Conservation (phyloP, 2,113 vertebrate genomes). For the Albula glossodonta region DNA sequence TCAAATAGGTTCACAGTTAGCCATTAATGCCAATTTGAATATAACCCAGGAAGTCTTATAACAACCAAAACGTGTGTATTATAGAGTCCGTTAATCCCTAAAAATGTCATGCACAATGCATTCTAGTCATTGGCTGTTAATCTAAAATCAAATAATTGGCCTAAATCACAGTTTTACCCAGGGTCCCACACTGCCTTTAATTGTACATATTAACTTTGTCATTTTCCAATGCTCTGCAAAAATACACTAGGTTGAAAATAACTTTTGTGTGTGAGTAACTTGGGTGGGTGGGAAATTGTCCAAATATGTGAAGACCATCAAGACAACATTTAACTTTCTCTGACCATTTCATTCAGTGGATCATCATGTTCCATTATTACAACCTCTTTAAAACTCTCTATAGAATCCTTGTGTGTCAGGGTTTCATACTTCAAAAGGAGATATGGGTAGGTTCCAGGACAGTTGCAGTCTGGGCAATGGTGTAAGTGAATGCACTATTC, state of each 20-base stretch:
- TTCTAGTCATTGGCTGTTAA: slow-evolving; percentile 26
- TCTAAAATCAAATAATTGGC: slow-evolving; percentile 34
- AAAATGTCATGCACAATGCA: slow-evolving; percentile 30
- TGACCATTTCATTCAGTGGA: neutral
- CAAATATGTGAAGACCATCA: neutral
- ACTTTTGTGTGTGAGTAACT: neutral
- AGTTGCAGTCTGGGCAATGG: neutral
- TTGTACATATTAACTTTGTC: slow-evolving; percentile 58
- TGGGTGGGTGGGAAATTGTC: too few species aligned
- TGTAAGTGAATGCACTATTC: neutral
- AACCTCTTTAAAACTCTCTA: neutral
- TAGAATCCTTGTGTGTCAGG: neutral
- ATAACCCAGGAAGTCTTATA: slow-evolving; percentile 25
- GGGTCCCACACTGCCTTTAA: slow-evolving; percentile 49
- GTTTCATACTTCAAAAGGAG: neutral
- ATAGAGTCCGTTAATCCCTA: slow-evolving; percentile 2
- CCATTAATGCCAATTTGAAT: slow-evolving; percentile 30
- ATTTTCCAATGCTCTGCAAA: slow-evolving; percentile 29
- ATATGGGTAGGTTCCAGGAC: neutral
- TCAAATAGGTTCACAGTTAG: slow-evolving; percentile 20
- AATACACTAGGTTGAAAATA: neutral
- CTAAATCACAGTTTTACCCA: slow-evolving; percentile 45
- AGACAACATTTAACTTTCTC: neutral
- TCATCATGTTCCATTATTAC: neutral
- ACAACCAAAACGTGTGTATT: slow-evolving; percentile 45